phyloP scores from a whole-genome alignment of 2,113 vertebrate genomes.

The Pterocles burchelli region DNA sequence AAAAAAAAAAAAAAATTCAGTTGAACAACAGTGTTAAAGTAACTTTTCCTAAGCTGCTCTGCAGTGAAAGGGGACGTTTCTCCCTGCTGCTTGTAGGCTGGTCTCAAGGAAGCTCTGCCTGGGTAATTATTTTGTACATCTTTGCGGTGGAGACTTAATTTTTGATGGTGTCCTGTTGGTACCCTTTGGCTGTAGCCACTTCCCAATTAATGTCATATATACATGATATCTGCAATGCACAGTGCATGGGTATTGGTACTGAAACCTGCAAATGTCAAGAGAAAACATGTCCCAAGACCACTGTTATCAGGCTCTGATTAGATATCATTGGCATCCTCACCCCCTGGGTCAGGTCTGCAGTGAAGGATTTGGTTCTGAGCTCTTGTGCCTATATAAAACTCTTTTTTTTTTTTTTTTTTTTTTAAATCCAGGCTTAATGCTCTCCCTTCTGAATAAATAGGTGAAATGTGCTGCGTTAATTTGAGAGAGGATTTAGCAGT shows the following conservation, averaged over 20 bases:
- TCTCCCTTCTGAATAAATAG: constrained; percentile 3
- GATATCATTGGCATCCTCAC: background rate
- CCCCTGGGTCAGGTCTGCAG: background rate
- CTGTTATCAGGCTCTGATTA: background rate
- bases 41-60: background rate
- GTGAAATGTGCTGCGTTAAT: constrained; percentile 17
- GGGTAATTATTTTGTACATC: background rate
- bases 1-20: no score
- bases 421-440: background rate
- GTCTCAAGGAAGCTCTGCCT: background rate
- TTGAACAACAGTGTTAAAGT: background rate
- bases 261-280: background rate
- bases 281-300: background rate
- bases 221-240: background rate
- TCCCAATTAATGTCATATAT: background rate
- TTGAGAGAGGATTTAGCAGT: constrained; percentile 17
- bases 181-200: background rate
- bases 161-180: background rate
- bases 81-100: background rate
- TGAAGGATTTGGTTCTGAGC: constrained; percentile 26
- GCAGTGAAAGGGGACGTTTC: background rate
- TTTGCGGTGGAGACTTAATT: background rate
- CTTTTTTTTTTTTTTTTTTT: background rate
- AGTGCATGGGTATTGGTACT: background rate
- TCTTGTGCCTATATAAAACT: constrained; percentile 1